Conservation (phyloP, 2,113 vertebrate genomes). For the Mastomys natalensis region DNA sequence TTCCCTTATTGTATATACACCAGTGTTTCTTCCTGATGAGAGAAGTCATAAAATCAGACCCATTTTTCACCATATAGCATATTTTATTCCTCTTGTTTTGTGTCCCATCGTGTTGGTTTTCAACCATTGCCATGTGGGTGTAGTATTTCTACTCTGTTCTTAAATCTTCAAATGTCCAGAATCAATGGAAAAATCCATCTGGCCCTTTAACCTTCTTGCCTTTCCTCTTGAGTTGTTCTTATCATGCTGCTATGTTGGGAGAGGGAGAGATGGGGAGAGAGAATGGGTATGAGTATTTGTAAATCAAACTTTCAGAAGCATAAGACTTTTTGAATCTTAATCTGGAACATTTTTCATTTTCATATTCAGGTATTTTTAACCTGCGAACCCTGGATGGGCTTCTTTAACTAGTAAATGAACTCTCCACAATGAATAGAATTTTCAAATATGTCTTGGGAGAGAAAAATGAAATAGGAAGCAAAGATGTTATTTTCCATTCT, state of each 20-base stretch:
- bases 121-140: not conserved
- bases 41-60: constrained; percentile 15
- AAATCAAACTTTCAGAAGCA: not conserved
- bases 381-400: not conserved
- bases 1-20: not conserved
- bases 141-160: constrained; percentile 8
- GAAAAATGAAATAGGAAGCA: not conserved
- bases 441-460: not conserved
- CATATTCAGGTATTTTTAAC: not conserved
- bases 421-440: not conserved
- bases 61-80: not conserved
- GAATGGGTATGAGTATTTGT: not conserved
- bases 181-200: constrained; percentile 56
- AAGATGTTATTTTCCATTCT: not conserved
- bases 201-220: not conserved
- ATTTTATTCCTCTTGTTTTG: constrained; percentile 13
- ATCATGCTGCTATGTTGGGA: not conserved
- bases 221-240: constrained; percentile 14
- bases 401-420: not conserved
- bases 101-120: constrained; percentile 1
- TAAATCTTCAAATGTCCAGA: constrained; percentile 45
- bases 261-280: not conserved
- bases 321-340: not conserved
- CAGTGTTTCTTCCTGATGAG: not conserved
- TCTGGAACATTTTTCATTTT: not conserved